Base-by-base conservation (phyloP, 2,797 vertebrate genomes). In the Sarcophilus harrisii region DNA sequence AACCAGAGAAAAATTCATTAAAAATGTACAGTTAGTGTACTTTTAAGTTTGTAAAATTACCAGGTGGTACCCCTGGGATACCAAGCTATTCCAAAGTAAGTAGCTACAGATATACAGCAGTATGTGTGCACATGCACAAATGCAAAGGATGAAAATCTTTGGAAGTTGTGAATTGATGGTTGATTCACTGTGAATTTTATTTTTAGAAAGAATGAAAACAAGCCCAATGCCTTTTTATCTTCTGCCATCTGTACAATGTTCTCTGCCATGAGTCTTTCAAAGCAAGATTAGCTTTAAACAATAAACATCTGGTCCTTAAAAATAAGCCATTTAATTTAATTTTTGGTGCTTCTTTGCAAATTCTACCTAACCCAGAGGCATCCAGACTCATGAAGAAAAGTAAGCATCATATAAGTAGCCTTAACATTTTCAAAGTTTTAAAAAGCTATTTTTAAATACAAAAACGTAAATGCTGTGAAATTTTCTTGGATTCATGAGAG, bases 201-300 rank as follows among this genome's bases (percentile, higher is more conserved):
- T 90, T 90, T 90, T 90, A 90, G 32, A 81, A 93, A 62, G 62
- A 57, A 93, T 45, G 62, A 93, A 93, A 93, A 93, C 92, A 18
- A 81, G 90, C 49, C 9, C 55, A 90, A 27, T 90, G 90, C 81
- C 95, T 81, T 96, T 8, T 91, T 91, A 91, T 59, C 28, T 92
- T 1, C 2, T 95, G 52, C 18, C 0, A 91, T 54, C 0, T 0
- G 58, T 90, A 59, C n/a, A 93, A 73, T 92, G 2, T n/a, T 92
- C 38, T 8, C 91, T 94, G 16, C 24, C 94, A 38, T n/a, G 92
- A 62, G 11, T 4, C 90, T 97, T 94, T 52, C 81, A 93, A 97
- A 92, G 49, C 57, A 93, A 92, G 54, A 57, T 93, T 81, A 57
- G 27, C 52, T 93, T 66, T 32, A 93, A 93, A 66, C 92, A 54